phyloP scores from a whole-genome alignment of 1,140 invertebrate genomes.

The Vanessa atalanta region DNA sequence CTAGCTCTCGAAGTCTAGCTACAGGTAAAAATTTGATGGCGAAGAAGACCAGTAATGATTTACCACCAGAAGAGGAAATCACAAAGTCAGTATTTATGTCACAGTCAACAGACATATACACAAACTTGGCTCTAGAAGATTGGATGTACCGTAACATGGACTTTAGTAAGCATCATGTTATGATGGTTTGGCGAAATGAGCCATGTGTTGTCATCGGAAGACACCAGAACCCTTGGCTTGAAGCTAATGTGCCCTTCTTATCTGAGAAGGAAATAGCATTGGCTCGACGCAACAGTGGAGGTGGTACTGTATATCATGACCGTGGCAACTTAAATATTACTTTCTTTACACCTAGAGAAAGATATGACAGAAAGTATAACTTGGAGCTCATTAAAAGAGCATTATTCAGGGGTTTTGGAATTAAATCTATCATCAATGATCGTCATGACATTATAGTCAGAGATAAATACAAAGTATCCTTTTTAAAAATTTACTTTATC shows the following conservation, averaged over 20 bases:
- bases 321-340: constrained; percentile 95
- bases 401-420: constrained; percentile 88
- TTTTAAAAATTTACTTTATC: constrained; percentile 40
- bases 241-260: constrained; percentile 88
- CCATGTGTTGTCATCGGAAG: constrained; percentile 97
- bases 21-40: constrained; percentile 48
- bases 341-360: constrained; percentile 90
- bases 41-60: constrained; percentile 55
- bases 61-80: constrained; percentile 78
- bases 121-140: constrained; percentile 96
- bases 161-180: constrained; percentile 89
- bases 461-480: constrained; percentile 89
- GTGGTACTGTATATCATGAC: constrained; percentile 98
- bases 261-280: constrained; percentile 85
- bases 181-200: constrained; percentile 95
- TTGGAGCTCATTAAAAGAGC: constrained; percentile 91
- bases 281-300: constrained; percentile 96
- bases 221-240: constrained; percentile 98
- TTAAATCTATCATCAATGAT: constrained; percentile 87
- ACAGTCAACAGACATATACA: constrained; percentile 92
- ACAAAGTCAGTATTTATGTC: constrained; percentile 95
- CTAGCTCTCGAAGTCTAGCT: constrained; percentile 59
- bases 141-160: constrained; percentile 95
- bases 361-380: constrained; percentile 92
- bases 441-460: constrained; percentile 92